Base-by-base conservation (phyloP, 2,797 vertebrate genomes). In the Cynopterus sphinx region DNA sequence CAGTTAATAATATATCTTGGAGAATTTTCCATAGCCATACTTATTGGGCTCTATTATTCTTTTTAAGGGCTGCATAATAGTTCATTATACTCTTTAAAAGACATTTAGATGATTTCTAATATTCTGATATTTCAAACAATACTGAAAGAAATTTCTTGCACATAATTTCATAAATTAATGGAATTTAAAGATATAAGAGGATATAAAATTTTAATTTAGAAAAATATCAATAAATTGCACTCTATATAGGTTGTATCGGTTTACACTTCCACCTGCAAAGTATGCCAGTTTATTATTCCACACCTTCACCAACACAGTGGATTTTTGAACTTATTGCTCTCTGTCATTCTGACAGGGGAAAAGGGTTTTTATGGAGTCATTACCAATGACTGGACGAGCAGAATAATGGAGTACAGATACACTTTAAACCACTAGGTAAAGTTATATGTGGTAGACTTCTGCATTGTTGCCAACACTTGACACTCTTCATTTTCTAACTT, bases 41-140 rank as follows among this genome's bases (percentile, higher is more conserved):
- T 41, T 55, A n/a, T 0, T 21, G 51, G 81, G 59, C 51, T 89
- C 65, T 82, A 26, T 81, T 87, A 75, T 70, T 90, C 33, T 87
- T 94, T 90, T 87, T 55, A 39, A 85, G 28, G 33, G 49, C 33
- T 78, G 1, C n/a, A 41, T 41, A 55, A 24, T 11, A 9, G 2
- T 73, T 49, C 36, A 59, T 1, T 67, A 26, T n/a, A 13, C 21
- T 73, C 46, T 95, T 73, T 61, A 36, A 89, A 90, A 75, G 41
- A 55, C 3, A 22, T 65, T 74, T 36, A 36, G 3, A 73, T 67
- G 89, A 55, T 94, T 90, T 85, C 31, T 92, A 86, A 33, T 79
- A 75, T 70, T 68, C 74, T 79, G n/a, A 31, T 43, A 90, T 86
- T 85, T 78, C 39, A 73, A 85, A 67, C n/a, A 88, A 79, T 59